Evolutionary conservation across 2,888 invertebrate species (phyloP).

Genomic region (Drosophila trichaetosa): DNA sequence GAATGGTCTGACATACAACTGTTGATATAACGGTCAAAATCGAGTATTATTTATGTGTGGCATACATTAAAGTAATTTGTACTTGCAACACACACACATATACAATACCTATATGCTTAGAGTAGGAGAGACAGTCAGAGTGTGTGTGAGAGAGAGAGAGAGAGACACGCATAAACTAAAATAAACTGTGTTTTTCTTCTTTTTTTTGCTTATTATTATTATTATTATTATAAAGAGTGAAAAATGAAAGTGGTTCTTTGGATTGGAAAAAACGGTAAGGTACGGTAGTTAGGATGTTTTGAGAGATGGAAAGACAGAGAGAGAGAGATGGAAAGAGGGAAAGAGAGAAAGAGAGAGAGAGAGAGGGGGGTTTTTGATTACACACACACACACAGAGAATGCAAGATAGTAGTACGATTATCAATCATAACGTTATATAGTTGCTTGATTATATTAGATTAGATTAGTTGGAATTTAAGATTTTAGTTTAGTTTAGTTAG

Average conservation of each 20-base stretch:
- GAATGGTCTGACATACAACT: slow-evolving; percentile 54
- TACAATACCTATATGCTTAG: slow-evolving; percentile 4
- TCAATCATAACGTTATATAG: slow-evolving; percentile 53
- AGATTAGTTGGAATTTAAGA: slow-evolving; percentile 10
- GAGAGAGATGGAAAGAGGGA: slow-evolving; percentile 1
- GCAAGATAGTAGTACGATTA: slow-evolving; percentile 52
- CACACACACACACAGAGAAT: slow-evolving; percentile 48
- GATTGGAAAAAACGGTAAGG: slow-evolving; percentile 14
- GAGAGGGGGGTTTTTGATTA: slow-evolving; percentile 7
- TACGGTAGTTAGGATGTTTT: slow-evolving; percentile 5
- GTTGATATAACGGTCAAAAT: slow-evolving; percentile 45
- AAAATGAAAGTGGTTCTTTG: slow-evolving; percentile 10
- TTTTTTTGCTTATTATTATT: slow-evolving; percentile 1
- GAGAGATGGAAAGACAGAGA: neutral
- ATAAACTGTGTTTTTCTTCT: slow-evolving; percentile 15
- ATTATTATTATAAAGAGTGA: neutral
- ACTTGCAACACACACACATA: slow-evolving; percentile 30
- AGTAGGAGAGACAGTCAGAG: slow-evolving; percentile 2
- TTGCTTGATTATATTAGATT: slow-evolving; percentile 48
- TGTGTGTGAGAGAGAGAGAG: slow-evolving; percentile 11
- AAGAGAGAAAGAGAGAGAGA: neutral
- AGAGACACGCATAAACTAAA: slow-evolving; percentile 36
- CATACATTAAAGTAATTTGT: slow-evolving; percentile 25
- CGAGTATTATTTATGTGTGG: slow-evolving; percentile 14
- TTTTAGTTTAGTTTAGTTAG: slow-evolving; percentile 25